Conservation (phyloP, 2,888 invertebrate genomes). For the Lasioglossum malachurum region DNA sequence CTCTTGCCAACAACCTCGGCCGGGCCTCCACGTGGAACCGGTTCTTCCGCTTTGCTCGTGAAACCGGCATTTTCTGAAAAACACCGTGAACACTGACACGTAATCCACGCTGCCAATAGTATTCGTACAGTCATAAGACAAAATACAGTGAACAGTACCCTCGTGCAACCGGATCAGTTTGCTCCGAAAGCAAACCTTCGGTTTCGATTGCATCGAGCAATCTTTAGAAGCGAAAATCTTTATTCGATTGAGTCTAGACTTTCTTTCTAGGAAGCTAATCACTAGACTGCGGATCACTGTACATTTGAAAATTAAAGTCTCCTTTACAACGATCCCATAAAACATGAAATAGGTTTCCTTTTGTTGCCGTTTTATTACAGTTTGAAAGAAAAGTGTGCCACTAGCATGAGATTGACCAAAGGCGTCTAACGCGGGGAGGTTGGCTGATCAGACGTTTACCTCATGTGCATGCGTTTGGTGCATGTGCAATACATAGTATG, state of each 20-base stretch:
- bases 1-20: not conserved
- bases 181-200: not conserved
- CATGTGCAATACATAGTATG: not conserved
- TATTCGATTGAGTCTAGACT: not conserved
- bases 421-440: not conserved
- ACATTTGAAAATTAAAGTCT: not conserved
- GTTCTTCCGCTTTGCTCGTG: not conserved
- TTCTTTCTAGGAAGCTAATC: no score
- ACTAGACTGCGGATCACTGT: no score
- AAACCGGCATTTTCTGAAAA: not conserved
- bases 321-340: not conserved
- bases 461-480: not conserved
- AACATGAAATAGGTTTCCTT: not conserved
- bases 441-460: not conserved
- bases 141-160: not conserved
- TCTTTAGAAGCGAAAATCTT: not conserved
- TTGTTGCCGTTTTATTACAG: not conserved
- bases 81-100: slow-evolving; percentile 9
- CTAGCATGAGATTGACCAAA: not conserved
- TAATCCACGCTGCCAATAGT: not conserved
- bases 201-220: not conserved
- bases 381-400: not conserved
- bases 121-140: not conserved
- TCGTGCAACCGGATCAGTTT: not conserved
- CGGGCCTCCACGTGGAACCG: not conserved